A percentile compares a stretch with the other conserved stretches of the same genome.
Evolutionary conservation across 1,140 invertebrate genomes (phyloP).

Genomic region (Lepidurus apus): DNA sequence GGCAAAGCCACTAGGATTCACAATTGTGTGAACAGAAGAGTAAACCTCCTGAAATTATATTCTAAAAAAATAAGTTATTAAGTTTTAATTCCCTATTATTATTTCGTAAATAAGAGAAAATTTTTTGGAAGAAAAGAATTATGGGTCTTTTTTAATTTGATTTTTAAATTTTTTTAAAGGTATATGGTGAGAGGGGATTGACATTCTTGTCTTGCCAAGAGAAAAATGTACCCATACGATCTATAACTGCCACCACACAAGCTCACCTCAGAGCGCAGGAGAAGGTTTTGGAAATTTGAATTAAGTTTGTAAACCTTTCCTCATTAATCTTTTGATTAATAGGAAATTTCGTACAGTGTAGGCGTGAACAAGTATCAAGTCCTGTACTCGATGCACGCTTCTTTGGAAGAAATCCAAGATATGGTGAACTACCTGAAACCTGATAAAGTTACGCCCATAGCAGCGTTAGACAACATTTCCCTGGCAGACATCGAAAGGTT

Average conservation of each 20-base stretch:
- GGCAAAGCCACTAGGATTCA: not conserved
- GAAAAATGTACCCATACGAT: not conserved
- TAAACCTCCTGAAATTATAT: not conserved
- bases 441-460: not conserved
- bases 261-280: not conserved
- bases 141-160: not conserved
- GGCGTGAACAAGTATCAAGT: not conserved
- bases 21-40: not conserved
- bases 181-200: not conserved
- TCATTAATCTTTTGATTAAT: not conserved
- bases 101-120: too few species aligned
- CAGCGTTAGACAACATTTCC: not conserved
- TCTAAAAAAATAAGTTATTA: not conserved
- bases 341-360: not conserved
- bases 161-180: not conserved
- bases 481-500: not conserved
- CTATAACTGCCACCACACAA: not conserved
- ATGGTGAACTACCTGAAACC: not conserved
- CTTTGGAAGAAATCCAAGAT: constrained; percentile 12
- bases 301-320: not conserved
- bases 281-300: not conserved
- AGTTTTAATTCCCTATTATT: not conserved
- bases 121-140: too few species aligned
- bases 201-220: not conserved
- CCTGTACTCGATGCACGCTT: not conserved